Conservation (phyloP, 2,888 invertebrate genomes). For the Euplexia lucipara region DNA sequence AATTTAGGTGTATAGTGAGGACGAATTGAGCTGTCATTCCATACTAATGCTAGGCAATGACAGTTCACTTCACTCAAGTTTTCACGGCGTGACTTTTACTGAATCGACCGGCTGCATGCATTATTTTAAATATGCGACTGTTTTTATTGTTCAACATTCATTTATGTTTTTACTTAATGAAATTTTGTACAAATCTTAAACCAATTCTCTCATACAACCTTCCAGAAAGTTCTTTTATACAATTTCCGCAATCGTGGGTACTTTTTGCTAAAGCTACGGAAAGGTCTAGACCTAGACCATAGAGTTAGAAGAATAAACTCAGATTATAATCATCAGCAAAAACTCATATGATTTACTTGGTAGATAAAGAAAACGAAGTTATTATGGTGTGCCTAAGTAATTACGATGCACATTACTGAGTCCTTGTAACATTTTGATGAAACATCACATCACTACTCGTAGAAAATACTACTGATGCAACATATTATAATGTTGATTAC, state of each 20-base stretch:
- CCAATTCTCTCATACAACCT: neutral
- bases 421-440: slow-evolving; percentile 82
- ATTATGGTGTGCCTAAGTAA: slow-evolving; percentile 72
- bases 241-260: slow-evolving; percentile 7
- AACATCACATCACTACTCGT: slow-evolving; percentile 64
- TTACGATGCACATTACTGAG: slow-evolving; percentile 71
- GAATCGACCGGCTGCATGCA: slow-evolving; percentile 3
- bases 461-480: slow-evolving; percentile 67
- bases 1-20: too few relatives aligned
- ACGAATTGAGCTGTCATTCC: too few relatives aligned
- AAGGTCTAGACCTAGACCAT: slow-evolving; percentile 39
- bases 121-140: slow-evolving; percentile 6
- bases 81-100: too few relatives aligned
- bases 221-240: slow-evolving; percentile 17
- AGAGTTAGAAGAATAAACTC: slow-evolving; percentile 36
- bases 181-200: slow-evolving; percentile 8
- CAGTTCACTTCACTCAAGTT: too few relatives aligned
- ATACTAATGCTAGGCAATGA: too few relatives aligned
- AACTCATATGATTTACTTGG: slow-evolving; percentile 61
- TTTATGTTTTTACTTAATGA: slow-evolving; percentile 2
- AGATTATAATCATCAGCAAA: slow-evolving; percentile 55
- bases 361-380: slow-evolving; percentile 63
- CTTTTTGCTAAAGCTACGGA: slow-evolving; percentile 1
- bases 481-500: slow-evolving; percentile 66
- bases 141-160: slow-evolving; percentile 21